Evolutionary conservation across 2,888 invertebrate genomes (phyloP), one percentile per base, ranked within the genome.

Genomic region (Sericinus montela): DNA sequence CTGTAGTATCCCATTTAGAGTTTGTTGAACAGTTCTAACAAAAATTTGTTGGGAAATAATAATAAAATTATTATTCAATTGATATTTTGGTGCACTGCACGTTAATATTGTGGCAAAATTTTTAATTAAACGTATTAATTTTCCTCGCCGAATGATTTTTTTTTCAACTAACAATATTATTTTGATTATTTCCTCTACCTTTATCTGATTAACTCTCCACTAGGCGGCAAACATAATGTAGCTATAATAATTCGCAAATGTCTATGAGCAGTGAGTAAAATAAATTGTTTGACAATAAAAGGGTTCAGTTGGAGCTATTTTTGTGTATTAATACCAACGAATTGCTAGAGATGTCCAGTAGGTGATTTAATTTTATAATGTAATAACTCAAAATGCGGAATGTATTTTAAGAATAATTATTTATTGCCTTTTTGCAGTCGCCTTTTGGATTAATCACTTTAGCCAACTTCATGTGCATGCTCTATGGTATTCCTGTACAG

Each of bases 401-500:
- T 16, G 11, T 10, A 13, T 45, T 23, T 23, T 30, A 32, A 13
- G 23, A 32, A 32, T 28, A 32, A 32, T 28, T 10, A 23, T 6
- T 39, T 45, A 11, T 6, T 32, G 32, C 32, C 28, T n/a, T 13
- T 29, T 29, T 14, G 34, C 10, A 1, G 44, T 39, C 52, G 57
- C 56, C 63, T 57, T 53, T 53, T 59, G 36, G 44, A 53, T 59
- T 55, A 48, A 51, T 59, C 49, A 29, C 55, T 55, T 54, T 41
- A 53, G 53, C 23, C 52, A 47, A 47, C 58, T 57, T 56, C 53
- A 59, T 62, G 61, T 66, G 56, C 57, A 61, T 65, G 72, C 73
- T 75, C 72, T 67, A 64, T 67, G 58, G 65, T 76, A 77, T 78
- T 77, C 72, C 72, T 80, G 75, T 80, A 76, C 57, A 75, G 69